Evolutionary conservation across 2,113 vertebrate genomes (phyloP).

Genomic region (Trochalopteron elliotii): DNA sequence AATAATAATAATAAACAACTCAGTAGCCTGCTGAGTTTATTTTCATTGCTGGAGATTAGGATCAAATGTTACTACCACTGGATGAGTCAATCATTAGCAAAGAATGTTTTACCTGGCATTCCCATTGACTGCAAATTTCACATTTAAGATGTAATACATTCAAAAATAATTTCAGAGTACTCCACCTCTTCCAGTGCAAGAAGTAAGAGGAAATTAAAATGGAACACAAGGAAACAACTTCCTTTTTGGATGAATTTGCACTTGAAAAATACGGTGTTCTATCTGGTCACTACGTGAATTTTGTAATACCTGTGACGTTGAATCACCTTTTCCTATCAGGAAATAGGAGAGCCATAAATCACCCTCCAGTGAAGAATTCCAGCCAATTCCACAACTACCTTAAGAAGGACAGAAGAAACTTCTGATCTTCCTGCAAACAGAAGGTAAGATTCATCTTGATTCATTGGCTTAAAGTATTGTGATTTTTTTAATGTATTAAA

Average conservation of each 20-base stretch:
- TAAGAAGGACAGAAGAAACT: background rate
- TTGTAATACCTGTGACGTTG: background rate
- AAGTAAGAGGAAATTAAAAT: background rate
- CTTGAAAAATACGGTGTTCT: background rate
- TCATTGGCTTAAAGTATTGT: background rate
- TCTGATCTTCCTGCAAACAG: background rate
- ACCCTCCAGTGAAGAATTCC: background rate
- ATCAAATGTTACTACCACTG: background rate
- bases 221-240: background rate
- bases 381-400: background rate
- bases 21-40: background rate
- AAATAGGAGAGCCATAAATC: slow-evolving; percentile 43
- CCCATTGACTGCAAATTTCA: background rate
- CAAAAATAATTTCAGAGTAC: background rate
- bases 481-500: background rate
- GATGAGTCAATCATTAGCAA: background rate
- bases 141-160: background rate
- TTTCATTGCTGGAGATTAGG: background rate
- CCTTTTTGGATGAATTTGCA: background rate
- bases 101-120: accelerated
- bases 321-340: slow-evolving; percentile 42
- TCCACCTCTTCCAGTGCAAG: background rate
- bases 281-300: background rate
- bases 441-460: background rate
- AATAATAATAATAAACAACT: background rate